Percentiles rank a stretch among this genome's conserved stretches.
Evolutionary conservation across 2,113 vertebrate genomes (phyloP).

Genomic region (Paratilapia polleni): DNA sequence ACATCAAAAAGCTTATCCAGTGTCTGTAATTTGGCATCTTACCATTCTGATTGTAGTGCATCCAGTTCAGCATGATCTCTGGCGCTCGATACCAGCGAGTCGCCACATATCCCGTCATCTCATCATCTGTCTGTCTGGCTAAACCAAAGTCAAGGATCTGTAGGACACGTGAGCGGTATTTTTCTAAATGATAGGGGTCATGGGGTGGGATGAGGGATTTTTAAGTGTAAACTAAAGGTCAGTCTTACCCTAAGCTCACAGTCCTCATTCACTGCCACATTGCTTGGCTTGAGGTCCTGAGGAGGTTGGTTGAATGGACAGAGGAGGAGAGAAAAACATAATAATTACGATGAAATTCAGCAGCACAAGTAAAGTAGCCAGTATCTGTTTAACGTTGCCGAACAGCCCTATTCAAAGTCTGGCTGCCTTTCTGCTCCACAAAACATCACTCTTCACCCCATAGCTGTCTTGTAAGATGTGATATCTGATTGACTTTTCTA

Average conservation of each 20-base stretch:
- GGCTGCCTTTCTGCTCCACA: too few relatives aligned
- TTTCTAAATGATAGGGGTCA: neutral
- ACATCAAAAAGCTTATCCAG: neutral
- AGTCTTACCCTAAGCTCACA: conserved; percentile 92
- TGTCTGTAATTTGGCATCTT: neutral
- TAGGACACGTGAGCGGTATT: neutral
- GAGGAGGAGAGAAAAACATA: neutral
- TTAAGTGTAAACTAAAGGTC: neutral
- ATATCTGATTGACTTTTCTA: neutral
- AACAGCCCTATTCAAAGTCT: too few relatives aligned
- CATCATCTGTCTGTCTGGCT: conserved; percentile 95
- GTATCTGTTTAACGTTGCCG: too few relatives aligned
- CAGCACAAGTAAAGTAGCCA: neutral
- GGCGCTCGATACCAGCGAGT: conserved; percentile 98
- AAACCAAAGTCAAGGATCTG: conserved; percentile 97
- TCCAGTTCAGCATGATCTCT: conserved; percentile 99
- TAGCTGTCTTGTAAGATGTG: too few relatives aligned
- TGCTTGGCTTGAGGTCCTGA: conserved; percentile 97
- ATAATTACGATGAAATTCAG: neutral
- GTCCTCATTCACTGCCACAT: conserved; percentile 96
- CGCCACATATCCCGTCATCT: conserved; percentile 98
- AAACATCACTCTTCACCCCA: neutral
- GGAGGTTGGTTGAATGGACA: neutral
- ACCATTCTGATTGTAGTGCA: conserved; percentile 99
- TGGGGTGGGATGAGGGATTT: neutral